These are phyloP conservation scores for Ecliptopera silaceata DNA, from an alignment of 2,888 invertebrate genomes.

Conservation along the genomic window DNA sequence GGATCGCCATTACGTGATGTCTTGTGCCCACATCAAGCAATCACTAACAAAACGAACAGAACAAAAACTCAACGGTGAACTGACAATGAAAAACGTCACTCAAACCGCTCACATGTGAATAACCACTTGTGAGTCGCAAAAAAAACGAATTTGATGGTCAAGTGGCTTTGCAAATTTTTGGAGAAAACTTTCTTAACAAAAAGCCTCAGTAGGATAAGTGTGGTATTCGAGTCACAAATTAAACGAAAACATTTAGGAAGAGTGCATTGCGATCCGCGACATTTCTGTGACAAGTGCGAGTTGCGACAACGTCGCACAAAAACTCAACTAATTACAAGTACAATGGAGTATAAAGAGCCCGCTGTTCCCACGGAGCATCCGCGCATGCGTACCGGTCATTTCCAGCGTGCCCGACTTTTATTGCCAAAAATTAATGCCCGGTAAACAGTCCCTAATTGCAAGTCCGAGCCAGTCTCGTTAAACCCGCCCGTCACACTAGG, in stretches of 20 bases:
- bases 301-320: constrained; percentile 62
- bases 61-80: constrained; percentile 51
- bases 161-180: constrained; percentile 44
- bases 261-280: constrained; percentile 70
- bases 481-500: constrained; percentile 63
- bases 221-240: constrained; percentile 67
- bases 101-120: constrained; percentile 67
- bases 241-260: constrained; percentile 68
- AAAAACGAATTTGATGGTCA: constrained; percentile 54
- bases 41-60: constrained; percentile 35
- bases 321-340: constrained; percentile 75
- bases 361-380: constrained; percentile 79
- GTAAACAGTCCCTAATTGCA: constrained; percentile 80
- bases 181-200: constrained; percentile 36
- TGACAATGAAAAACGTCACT: constrained; percentile 67
- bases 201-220: constrained; percentile 52
- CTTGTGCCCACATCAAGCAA: constrained; percentile 32
- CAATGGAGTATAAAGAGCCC: constrained; percentile 78
- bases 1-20: constrained; percentile 24
- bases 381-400: constrained; percentile 76
- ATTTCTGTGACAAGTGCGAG: constrained; percentile 74
- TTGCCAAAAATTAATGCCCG: constrained; percentile 83
- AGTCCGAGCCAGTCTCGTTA: constrained; percentile 71
- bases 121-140: constrained; percentile 63
- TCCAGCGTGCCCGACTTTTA: constrained; percentile 77